A percentile compares a stretch with the other conserved stretches of the same genome.
phyloP scores from a whole-genome alignment of 2,888 invertebrate genomes.

The Brenthis hecate region DNA sequence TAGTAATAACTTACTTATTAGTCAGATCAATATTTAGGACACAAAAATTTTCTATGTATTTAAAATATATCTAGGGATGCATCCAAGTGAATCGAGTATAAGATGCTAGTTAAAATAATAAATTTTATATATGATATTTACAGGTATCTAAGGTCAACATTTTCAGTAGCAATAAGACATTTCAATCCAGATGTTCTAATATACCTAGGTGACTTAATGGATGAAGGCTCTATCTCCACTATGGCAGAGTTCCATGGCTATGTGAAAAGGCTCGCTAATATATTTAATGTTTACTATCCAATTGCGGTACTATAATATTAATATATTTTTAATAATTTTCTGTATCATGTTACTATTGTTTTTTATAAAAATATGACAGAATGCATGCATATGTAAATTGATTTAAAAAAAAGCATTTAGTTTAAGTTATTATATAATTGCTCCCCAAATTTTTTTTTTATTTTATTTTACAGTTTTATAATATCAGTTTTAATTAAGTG shows the following conservation, averaged over 20 bases:
- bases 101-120: background rate
- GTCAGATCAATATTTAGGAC: too few species aligned
- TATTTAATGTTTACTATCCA: slow-evolving; percentile 62
- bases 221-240: slow-evolving; percentile 93
- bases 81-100: background rate
- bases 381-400: too few species aligned
- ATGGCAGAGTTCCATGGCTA: slow-evolving; percentile 88
- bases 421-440: too few species aligned
- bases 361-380: background rate
- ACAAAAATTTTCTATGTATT: too few species aligned
- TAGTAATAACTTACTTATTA: too few species aligned
- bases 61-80: background rate
- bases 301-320: slow-evolving; percentile 54
- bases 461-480: too few species aligned
- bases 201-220: slow-evolving; percentile 96
- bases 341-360: too few species aligned
- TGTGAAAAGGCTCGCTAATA: slow-evolving; percentile 85
- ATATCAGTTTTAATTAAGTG: too few species aligned
- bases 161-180: slow-evolving; percentile 85
- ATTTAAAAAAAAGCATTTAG: too few species aligned
- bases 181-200: slow-evolving; percentile 92
- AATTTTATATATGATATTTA: slow-evolving; percentile 43
- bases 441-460: too few species aligned
- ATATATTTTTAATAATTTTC: slow-evolving; percentile 1
- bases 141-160: slow-evolving; percentile 92